Conservation (phyloP, 2,797 vertebrate genomes). For the Orientallactaga sibirica region DNA sequence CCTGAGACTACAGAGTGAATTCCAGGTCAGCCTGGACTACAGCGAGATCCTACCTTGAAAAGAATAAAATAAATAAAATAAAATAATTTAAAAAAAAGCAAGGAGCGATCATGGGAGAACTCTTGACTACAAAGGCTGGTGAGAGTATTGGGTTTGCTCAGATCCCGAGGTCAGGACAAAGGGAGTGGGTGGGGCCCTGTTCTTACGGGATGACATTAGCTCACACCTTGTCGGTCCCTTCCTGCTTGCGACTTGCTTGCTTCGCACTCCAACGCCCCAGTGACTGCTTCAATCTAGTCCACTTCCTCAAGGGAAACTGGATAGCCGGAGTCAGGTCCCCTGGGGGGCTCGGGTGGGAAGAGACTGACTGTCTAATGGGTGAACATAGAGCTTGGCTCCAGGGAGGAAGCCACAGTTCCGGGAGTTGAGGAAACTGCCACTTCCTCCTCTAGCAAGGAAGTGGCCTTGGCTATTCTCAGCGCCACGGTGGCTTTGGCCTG, state of each 20-base stretch:
- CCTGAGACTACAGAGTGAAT: no score
- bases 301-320: slow-evolving; percentile 78
- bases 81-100: neutral
- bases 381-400: slow-evolving; percentile 84
- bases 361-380: slow-evolving; percentile 78
- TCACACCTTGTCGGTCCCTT: slow-evolving; percentile 17
- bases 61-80: no score
- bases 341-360: slow-evolving; percentile 77
- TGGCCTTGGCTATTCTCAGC: slow-evolving; percentile 88
- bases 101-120: neutral
- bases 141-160: slow-evolving; percentile 6
- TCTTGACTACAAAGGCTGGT: slow-evolving; percentile 2
- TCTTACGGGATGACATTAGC: neutral
- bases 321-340: slow-evolving; percentile 67
- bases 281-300: slow-evolving; percentile 37
- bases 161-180: slow-evolving; percentile 9
- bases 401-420: slow-evolving; percentile 89
- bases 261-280: neutral
- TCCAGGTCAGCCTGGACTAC: no score
- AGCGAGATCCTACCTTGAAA: no score
- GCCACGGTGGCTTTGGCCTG: slow-evolving; percentile 52
- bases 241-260: slow-evolving; percentile 30
- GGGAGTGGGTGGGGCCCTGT: neutral
- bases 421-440: slow-evolving; percentile 87
- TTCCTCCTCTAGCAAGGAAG: slow-evolving; percentile 90